Evolutionary conservation across 2,888 invertebrate genomes (phyloP).

Genomic region (Dryobotodes eremita): DNA sequence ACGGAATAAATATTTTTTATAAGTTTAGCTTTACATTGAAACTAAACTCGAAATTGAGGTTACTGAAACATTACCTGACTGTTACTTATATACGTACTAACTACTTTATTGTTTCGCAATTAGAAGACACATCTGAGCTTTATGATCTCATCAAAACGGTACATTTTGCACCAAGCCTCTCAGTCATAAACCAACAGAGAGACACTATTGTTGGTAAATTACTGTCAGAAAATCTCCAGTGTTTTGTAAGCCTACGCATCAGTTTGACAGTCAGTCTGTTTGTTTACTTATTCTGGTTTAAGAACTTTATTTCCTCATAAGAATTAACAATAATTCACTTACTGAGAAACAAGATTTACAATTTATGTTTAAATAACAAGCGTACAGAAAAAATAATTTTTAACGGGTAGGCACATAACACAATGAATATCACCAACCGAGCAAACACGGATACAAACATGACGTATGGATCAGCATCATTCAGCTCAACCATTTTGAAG

Average conservation of each 20-base stretch:
- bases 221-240: background rate
- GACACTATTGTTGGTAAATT: background rate
- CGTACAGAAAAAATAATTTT: no score
- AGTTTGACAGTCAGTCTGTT: background rate
- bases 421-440: no score
- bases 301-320: no score
- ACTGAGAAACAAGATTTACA: no score
- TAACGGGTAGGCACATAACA: no score
- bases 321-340: no score
- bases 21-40: background rate
- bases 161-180: constrained; percentile 10
- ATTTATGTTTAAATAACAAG: no score
- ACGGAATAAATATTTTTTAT: no score
- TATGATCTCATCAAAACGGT: constrained; percentile 11
- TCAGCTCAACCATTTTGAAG: no score
- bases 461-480: no score
- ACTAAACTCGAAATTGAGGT: background rate
- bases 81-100: background rate
- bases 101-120: constrained; percentile 11
- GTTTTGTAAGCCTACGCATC: background rate
- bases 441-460: no score
- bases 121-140: constrained; percentile 4
- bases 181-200: constrained; percentile 6
- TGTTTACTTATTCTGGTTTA: constrained; percentile 2
- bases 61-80: background rate